These are phyloP conservation scores for Drosophila monieri DNA, from an alignment of 2,888 invertebrate species.

Conservation along the genomic window DNA sequence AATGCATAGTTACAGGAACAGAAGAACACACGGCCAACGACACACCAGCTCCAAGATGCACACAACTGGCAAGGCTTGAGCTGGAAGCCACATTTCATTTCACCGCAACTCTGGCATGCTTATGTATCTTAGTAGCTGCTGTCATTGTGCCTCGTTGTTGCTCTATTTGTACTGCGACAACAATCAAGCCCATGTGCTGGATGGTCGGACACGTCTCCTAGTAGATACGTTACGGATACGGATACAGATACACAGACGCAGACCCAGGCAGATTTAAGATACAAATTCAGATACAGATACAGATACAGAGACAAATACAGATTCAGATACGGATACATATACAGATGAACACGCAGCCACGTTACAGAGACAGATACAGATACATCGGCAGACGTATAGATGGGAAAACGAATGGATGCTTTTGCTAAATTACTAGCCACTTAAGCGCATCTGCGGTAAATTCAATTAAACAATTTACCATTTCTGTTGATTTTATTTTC, in stretches of 20 bases:
- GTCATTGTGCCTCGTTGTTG: slow-evolving; percentile 33
- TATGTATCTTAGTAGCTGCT: slow-evolving; percentile 39
- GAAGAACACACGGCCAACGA: slow-evolving; percentile 41
- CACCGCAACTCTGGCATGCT: slow-evolving; percentile 55
- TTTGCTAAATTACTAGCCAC: slow-evolving; percentile 74
- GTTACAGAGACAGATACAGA: slow-evolving; percentile 24
- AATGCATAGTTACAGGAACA: slow-evolving; percentile 73
- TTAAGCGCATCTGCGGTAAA: slow-evolving; percentile 78
- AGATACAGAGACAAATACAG: slow-evolving; percentile 34
- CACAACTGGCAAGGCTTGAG: slow-evolving; percentile 35
- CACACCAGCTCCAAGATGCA: slow-evolving; percentile 7
- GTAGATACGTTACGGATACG: slow-evolving; percentile 25
- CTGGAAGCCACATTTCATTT: slow-evolving; percentile 68
- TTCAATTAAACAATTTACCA: slow-evolving; percentile 78
- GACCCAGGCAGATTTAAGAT: slow-evolving; percentile 3
- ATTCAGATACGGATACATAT: slow-evolving; percentile 24
- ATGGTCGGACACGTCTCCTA: slow-evolving; percentile 56
- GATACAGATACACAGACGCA: slow-evolving; percentile 33
- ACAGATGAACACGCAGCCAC: slow-evolving; percentile 8
- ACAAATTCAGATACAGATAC: slow-evolving; percentile 28
- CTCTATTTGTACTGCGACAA: slow-evolving; percentile 63
- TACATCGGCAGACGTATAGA: slow-evolving; percentile 14
- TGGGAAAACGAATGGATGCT: slow-evolving; percentile 45
- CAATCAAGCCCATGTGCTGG: slow-evolving; percentile 65
- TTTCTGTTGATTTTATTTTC: slow-evolving; percentile 70